Evolutionary conservation across 1,140 invertebrate genomes (phyloP), one percentile per base, ranked within the genome.

Genomic region (Aphaenogaster rudis): DNA sequence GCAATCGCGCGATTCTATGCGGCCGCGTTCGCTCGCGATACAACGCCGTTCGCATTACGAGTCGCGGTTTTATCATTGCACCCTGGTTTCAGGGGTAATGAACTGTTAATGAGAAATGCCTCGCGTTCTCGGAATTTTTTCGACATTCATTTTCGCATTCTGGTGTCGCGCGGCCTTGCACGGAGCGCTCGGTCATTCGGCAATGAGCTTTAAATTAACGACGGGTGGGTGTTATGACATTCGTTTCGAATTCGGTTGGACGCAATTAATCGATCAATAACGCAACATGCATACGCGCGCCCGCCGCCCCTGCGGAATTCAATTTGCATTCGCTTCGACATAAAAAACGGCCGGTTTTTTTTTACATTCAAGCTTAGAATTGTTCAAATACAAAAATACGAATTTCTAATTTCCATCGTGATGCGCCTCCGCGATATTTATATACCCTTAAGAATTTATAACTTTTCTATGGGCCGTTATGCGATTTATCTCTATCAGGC

Each of bases 31-130:
- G 48, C 28, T 77, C 67, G 48, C 57, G 11, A 72, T 45, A 72
- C 39, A 21, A 33, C 45, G 17, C 13, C 66, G 52, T 71, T 54
- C 45, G 5, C 66, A 57, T 72, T 82, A 52, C 78, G 52, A 69
- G 61, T 39, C 42, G 48, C 42, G 54, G 36, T 52, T 86, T 89
- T 48, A 52, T 63, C 80, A 42, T 50, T 21, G 9, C 36, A 48
- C 15, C 33, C n/a, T 59, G 74, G 13, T 86, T 91, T 74, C 81
- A 61, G 13, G 6, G 86, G 88, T 90, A 88, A 90, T 88, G 89
- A 88, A 66, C 86, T 82, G 82, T 90, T 88, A 88, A 90, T 82
- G 86, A 91, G 89, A 88, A 88, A 90, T 79, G 66, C 59, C 21
- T 57, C 59, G 81, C 86, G 48, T 57, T 39, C 50, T 15, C 48